Conservation (phyloP, 2,113 vertebrate genomes). For the Pluvialis apricaria region DNA sequence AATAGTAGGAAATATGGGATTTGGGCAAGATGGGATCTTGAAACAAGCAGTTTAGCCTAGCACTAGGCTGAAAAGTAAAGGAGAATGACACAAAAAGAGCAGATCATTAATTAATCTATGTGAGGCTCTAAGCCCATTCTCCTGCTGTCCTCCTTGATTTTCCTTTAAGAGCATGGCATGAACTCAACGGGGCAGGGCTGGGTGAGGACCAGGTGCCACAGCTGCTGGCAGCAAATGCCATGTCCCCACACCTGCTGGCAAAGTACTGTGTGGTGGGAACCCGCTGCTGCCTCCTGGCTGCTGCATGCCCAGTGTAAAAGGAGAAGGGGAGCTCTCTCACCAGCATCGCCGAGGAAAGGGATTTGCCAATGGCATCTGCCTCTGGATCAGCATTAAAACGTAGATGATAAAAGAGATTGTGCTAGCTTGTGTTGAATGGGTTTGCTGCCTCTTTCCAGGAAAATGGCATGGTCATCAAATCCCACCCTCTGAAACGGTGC, state of each 20-base stretch:
- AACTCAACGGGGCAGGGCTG: accelerated
- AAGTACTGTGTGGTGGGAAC: not conserved
- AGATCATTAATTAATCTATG: not conserved
- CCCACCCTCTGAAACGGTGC: not conserved
- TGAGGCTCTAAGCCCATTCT: not conserved
- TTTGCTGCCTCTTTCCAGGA: not conserved
- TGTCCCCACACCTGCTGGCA: not conserved
- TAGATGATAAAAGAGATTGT: not conserved
- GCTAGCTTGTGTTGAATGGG: not conserved
- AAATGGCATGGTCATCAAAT: not conserved
- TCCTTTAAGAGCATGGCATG: accelerated
- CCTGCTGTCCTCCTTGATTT: not conserved
- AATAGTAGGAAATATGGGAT: accelerated
- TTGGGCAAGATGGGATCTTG: not conserved
- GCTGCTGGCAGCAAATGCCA: not conserved
- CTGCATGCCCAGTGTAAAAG: accelerated
- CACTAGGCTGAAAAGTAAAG: not conserved
- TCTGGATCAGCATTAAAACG: not conserved
- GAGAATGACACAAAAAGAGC: not conserved
- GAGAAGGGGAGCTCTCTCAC: not conserved
- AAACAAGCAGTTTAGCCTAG: not conserved
- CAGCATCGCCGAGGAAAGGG: accelerated
- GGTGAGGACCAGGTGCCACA: not conserved
- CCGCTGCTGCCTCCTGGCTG: accelerated
- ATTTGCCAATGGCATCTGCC: not conserved